Evolutionary conservation across 2,797 vertebrate species (phyloP), one percentile per base, ranked within the genome.

Genomic region (Crotalus adamanteus): DNA sequence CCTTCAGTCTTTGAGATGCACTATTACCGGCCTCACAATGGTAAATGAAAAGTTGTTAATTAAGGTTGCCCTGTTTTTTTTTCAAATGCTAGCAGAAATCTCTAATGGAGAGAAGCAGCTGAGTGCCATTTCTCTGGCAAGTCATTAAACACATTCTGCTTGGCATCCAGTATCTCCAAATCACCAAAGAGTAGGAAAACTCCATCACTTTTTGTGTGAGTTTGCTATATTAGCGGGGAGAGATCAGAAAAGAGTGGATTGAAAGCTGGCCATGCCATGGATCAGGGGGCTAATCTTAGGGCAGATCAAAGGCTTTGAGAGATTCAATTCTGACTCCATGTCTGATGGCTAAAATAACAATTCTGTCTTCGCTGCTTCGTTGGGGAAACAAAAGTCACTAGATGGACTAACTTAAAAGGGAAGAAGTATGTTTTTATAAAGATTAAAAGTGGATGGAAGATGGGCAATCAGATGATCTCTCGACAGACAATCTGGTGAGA

Each of bases 21-120:
- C 97, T 93, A 98, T 99, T 97, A 97, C 97, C 8, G 96, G 98
- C 93, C 99, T 99, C 93, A 98, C 96, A 95, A 99, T 97, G 96
- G 99, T 99, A 98, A 98, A 95, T 89, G 63, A 94, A 95, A 95
- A 94, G 93, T 89, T 90, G 42, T 83, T 94, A 57, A 3, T 86
- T 94, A 91, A 93, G 86, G 86, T 89, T 65, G 92, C 89, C 93
- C 47, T 26, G n/a, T 28, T 16, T 61, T 93, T 28, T 47, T 26
- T 16, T 5, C 3, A 91, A 63, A 90, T 9, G 26, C 78, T 57
- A 89, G 31, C 93, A n/a, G 93, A 89, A 65, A 69, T 78, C 55
- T 91, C 91, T 96, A 92, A 94, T 96, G 96, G 97, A 95, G 96
- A 97, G 91, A 69, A 95, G 95, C 96, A 96, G 97, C 94, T 97